phyloP scores from a whole-genome alignment of 2,888 invertebrate species.

The Dryobotodes eremita region DNA sequence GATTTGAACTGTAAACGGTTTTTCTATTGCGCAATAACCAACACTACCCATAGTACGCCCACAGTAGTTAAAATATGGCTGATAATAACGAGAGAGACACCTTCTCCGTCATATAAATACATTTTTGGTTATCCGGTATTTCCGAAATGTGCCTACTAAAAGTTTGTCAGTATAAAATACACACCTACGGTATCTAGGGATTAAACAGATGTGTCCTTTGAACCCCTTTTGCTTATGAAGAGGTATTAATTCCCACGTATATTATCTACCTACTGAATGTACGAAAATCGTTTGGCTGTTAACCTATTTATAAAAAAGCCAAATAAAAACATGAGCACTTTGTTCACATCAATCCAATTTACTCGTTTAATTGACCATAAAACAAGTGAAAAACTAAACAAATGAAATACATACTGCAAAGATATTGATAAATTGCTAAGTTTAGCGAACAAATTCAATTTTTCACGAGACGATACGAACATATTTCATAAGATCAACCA shows the following conservation, averaged over 20 bases:
- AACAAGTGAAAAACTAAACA: background rate
- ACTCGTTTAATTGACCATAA: background rate
- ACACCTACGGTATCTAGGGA: constrained; percentile 1
- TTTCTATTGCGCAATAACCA: too few species aligned
- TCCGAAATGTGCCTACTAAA: background rate
- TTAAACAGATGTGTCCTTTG: background rate
- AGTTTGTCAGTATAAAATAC: background rate
- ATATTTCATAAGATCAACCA: constrained; percentile 46
- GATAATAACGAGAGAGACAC: too few species aligned
- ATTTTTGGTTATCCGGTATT: background rate
- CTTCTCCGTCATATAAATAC: constrained; percentile 10
- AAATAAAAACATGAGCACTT: background rate
- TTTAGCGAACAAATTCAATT: constrained; percentile 34
- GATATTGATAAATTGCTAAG: constrained; percentile 15
- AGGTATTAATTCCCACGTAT: background rate
- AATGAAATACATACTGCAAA: constrained; percentile 1
- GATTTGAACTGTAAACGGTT: too few species aligned
- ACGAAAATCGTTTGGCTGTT: background rate
- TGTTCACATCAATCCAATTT: constrained; percentile 3
- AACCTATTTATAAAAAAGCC: background rate
- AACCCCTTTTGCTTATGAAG: background rate
- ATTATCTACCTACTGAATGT: background rate
- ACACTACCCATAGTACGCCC: too few species aligned
- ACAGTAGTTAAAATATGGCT: too few species aligned
- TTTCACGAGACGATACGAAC: constrained; percentile 9